These are phyloP conservation scores for Blastomussa wellsi DNA, from an alignment of 92 coral and sea anemone species.

Conservation along the genomic window DNA sequence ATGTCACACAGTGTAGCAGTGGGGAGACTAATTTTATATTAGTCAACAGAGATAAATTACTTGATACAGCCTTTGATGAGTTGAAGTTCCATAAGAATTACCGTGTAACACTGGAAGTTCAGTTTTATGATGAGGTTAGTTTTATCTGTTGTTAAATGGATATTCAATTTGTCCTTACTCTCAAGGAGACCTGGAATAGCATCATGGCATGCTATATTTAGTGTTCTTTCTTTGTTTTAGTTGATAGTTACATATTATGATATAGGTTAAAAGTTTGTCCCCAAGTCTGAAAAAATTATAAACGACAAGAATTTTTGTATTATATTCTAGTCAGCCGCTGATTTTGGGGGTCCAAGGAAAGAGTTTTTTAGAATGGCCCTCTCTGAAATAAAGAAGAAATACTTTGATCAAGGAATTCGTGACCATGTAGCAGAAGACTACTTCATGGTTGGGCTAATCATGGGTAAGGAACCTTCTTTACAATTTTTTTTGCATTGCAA, in stretches of 20 bases:
- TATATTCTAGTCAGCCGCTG: conserved; percentile 31
- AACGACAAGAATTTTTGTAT: background rate
- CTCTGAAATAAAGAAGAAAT: conserved; percentile 42
- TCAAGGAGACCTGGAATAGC: background rate
- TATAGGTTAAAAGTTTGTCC: background rate
- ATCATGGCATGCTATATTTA: too few species aligned
- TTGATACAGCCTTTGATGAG: conserved; percentile 38
- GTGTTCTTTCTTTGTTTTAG: too few species aligned
- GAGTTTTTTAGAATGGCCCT: conserved; percentile 52
- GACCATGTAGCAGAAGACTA: conserved; percentile 54
- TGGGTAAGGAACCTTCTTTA: conserved; percentile 49
- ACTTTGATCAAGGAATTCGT: conserved; percentile 58
- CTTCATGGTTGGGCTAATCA: conserved; percentile 54
- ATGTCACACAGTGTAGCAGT: conserved; percentile 29
- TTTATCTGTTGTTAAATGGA: background rate
- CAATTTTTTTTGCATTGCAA: too few species aligned
- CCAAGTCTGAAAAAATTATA: background rate
- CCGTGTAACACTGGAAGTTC: conserved; percentile 25
- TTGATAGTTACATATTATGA: too few species aligned
- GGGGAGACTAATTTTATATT: conserved; percentile 27
- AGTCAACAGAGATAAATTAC: conserved; percentile 32
- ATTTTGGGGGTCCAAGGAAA: conserved; percentile 54
- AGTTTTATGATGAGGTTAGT: conserved; percentile 30
- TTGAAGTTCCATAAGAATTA: background rate
- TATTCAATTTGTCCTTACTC: background rate